phyloP scores from a whole-genome alignment of 2,797 vertebrate genomes.

The Melanotaenia parkinsoni region DNA sequence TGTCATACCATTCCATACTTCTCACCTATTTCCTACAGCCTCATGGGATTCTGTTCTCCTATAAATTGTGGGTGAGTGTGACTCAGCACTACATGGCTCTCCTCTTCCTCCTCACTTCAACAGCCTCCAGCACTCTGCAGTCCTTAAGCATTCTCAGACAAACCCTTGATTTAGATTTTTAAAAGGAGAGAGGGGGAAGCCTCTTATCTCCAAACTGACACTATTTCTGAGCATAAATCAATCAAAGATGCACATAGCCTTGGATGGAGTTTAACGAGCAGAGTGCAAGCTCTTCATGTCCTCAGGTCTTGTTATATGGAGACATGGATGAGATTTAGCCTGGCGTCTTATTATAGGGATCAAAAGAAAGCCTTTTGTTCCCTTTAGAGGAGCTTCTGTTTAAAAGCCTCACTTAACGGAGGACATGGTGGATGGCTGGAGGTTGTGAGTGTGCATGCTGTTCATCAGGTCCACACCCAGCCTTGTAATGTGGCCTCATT shows the following conservation, averaged over 20 bases:
- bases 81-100: slow-evolving; percentile 71
- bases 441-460: slow-evolving; percentile 8
- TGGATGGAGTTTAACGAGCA: slow-evolving; percentile 42
- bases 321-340: slow-evolving; percentile 24
- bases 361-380: slow-evolving; percentile 60
- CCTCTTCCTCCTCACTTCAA: slow-evolving; percentile 44
- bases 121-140: slow-evolving; percentile 24
- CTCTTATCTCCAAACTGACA: slow-evolving; percentile 7
- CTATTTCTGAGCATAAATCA: slow-evolving; percentile 12
- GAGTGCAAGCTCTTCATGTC: slow-evolving; percentile 29
- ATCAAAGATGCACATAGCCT: slow-evolving; percentile 26
- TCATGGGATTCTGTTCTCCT: slow-evolving; percentile 85
- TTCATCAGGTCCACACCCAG: slow-evolving; percentile 12
- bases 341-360: slow-evolving; percentile 59
- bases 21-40: slow-evolving; percentile 76
- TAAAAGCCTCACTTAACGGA: slow-evolving; percentile 50
- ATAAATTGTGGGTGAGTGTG: slow-evolving; percentile 86
- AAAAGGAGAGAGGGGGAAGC: background rate
- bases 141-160: slow-evolving; percentile 36
- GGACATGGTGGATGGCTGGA: slow-evolving; percentile 35
- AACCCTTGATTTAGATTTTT: slow-evolving; percentile 32
- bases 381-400: slow-evolving; percentile 37
- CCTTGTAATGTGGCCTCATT: slow-evolving; percentile 38
- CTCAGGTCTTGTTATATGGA: slow-evolving; percentile 39
- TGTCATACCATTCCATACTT: slow-evolving; percentile 65